Evolutionary conservation across 2,888 invertebrate species (phyloP).

Genomic region (Meandrusa payeni): DNA sequence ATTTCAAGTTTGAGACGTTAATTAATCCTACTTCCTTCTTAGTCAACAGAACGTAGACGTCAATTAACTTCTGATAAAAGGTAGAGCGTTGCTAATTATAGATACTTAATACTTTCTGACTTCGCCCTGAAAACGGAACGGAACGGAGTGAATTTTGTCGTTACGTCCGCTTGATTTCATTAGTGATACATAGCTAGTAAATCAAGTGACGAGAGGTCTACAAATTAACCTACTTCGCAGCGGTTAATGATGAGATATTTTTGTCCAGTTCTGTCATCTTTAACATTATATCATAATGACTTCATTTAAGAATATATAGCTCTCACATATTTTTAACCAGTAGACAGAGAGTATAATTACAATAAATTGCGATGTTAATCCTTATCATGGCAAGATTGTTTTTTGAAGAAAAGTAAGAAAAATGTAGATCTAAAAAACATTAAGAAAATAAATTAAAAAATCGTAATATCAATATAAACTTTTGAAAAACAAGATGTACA

Average conservation of each 20-base stretch:
- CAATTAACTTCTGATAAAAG: constrained; percentile 1
- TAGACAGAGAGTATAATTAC: too few species aligned
- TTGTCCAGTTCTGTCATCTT: constrained; percentile 5
- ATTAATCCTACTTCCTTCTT: too few species aligned
- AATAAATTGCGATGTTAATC: too few species aligned
- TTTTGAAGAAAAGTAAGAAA: too few species aligned
- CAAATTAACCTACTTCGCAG: constrained; percentile 15
- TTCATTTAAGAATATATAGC: neutral
- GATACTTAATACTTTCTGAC: neutral
- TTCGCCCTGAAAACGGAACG: neutral
- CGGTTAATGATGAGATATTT: constrained; percentile 10
- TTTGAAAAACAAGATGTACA: too few species aligned
- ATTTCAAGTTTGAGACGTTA: too few species aligned
- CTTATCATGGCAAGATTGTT: too few species aligned
- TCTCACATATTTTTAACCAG: too few species aligned
- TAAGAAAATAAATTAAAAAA: too few species aligned
- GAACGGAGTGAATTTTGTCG: constrained; percentile 8
- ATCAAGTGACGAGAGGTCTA: constrained; percentile 8
- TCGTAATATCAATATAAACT: too few species aligned
- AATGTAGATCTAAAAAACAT: too few species aligned
- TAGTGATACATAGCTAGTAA: neutral
- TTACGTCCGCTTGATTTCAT: neutral
- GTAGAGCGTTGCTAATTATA: neutral
- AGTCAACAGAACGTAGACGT: too few species aligned
- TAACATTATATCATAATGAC: constrained; percentile 2